phyloP scores from a whole-genome alignment of 2,797 vertebrate species.

The Ptychadena robeensis region DNA sequence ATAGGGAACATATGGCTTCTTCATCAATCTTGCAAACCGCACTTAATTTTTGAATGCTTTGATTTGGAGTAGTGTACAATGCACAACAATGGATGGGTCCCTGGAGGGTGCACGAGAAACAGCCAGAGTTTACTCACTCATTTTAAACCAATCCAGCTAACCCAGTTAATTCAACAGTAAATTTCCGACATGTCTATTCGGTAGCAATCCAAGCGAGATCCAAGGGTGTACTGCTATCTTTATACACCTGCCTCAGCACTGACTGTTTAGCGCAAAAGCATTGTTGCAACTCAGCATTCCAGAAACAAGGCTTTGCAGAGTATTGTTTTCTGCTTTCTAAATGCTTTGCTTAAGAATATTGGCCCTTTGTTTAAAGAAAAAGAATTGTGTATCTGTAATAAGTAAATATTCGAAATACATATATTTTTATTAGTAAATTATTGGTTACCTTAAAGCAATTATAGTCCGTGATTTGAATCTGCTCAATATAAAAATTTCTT shows the following conservation, averaged over 20 bases:
- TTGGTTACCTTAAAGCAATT: too few relatives aligned
- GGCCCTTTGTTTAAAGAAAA: background rate
- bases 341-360: background rate
- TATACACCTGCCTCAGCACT: constrained; percentile 60
- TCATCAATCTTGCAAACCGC: constrained; percentile 61
- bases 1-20: constrained; percentile 61
- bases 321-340: constrained; percentile 20
- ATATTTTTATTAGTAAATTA: background rate
- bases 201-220: constrained; percentile 28
- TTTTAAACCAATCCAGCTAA: constrained; percentile 54
- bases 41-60: constrained; percentile 58
- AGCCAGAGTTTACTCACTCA: constrained; percentile 43
- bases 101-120: constrained; percentile 44
- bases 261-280: constrained; percentile 23
- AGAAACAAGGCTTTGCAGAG: constrained; percentile 27
- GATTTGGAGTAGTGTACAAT: constrained; percentile 54
- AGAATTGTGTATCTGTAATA: background rate
- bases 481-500: too few relatives aligned
- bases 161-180: constrained; percentile 52
- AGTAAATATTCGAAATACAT: too few relatives aligned
- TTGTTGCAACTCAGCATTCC: constrained; percentile 50
- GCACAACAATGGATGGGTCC: constrained; percentile 55
- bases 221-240: constrained; percentile 38
- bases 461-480: too few relatives aligned
- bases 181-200: constrained; percentile 53